A percentile compares a stretch with the other conserved stretches of the same genome.
Conservation (phyloP, 2,888 invertebrate species). For the Megaustenia siamemsis region DNA sequence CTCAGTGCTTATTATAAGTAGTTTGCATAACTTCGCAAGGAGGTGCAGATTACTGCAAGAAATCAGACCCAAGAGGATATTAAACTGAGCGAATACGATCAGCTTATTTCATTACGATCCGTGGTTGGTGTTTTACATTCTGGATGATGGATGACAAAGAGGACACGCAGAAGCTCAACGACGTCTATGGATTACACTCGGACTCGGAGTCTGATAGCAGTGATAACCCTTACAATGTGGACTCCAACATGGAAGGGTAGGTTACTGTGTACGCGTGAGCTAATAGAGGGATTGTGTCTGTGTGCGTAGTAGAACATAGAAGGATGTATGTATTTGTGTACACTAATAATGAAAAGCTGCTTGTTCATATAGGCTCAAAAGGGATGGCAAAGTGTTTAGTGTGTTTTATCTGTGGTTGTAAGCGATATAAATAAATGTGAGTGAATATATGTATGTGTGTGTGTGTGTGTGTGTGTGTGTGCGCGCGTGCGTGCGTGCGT, state of each 20-base stretch:
- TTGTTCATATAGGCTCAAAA: not conserved
- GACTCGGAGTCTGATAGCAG: conserved; percentile 48
- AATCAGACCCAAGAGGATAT: too few relatives aligned
- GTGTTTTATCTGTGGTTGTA: not conserved
- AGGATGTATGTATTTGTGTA: not conserved
- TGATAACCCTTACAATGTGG: conserved; percentile 44
- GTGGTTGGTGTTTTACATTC: too few relatives aligned
- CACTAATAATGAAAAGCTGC: not conserved
- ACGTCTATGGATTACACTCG: conserved; percentile 40
- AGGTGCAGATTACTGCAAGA: too few relatives aligned
- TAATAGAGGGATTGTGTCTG: not conserved
- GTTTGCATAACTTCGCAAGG: too few relatives aligned
- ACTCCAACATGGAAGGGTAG: conserved; percentile 38
- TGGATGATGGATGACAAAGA: conserved; percentile 20
- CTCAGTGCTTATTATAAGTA: too few relatives aligned
- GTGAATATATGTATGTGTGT: not conserved
- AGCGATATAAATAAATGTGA: not conserved
- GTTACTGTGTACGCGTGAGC: not conserved
- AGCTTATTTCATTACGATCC: too few relatives aligned
- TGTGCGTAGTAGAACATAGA: not conserved
- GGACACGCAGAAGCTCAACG: conserved; percentile 34
- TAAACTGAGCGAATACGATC: too few relatives aligned
- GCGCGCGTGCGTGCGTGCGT: not conserved
- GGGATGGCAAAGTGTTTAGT: not conserved
- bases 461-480: not conserved